Evolutionary conservation across 1,140 invertebrate species (phyloP).

Genomic region (Aricia agestis): DNA sequence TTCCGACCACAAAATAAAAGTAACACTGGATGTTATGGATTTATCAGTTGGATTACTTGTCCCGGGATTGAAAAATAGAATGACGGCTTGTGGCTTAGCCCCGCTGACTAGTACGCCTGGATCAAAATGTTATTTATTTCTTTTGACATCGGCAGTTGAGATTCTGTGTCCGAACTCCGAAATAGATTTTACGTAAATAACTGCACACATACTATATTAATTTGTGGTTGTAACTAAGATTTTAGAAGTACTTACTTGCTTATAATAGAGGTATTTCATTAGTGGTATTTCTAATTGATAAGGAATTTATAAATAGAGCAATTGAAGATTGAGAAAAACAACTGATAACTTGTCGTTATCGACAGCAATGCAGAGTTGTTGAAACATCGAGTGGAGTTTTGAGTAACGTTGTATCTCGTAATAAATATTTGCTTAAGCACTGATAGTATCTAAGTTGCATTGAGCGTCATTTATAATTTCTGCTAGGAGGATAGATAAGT

Average conservation of each 20-base stretch:
- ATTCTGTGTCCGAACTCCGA: neutral
- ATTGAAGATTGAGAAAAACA: neutral
- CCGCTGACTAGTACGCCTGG: neutral
- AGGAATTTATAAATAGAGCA: neutral
- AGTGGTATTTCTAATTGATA: neutral
- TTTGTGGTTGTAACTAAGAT: neutral
- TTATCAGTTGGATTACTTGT: slow-evolving; percentile 9
- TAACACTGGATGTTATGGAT: slow-evolving; percentile 5
- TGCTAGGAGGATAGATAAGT: neutral
- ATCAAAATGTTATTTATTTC: slow-evolving; percentile 12
- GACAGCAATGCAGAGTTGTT: neutral
- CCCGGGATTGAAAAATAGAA: slow-evolving; percentile 12
- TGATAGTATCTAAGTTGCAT: neutral
- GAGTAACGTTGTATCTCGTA: neutral
- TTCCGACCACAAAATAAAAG: slow-evolving; percentile 5
- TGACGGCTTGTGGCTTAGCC: slow-evolving; percentile 8
- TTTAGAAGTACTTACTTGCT: neutral
- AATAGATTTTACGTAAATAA: neutral
- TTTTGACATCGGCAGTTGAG: slow-evolving; percentile 8
- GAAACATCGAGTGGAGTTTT: neutral
- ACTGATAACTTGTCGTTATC: neutral
- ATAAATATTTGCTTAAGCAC: neutral
- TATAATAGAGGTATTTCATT: neutral
- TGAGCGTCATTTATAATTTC: neutral
- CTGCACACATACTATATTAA: neutral